phyloP scores from a whole-genome alignment of 2,113 vertebrate genomes.

The Thamnaconus septentrionalis region DNA sequence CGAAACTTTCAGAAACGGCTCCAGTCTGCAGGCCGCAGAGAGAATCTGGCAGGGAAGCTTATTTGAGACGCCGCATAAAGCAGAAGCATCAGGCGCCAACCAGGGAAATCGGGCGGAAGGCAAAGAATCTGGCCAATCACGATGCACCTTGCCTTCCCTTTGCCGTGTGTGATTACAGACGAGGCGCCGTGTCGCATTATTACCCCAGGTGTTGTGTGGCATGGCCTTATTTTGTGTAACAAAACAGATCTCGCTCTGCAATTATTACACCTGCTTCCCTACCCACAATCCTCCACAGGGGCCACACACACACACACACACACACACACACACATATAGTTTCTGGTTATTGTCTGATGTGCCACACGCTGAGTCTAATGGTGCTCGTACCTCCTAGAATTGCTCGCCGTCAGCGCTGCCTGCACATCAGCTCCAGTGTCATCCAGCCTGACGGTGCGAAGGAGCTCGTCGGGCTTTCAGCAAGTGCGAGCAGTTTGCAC shows the following conservation, averaged over 20 bases:
- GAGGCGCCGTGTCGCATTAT: conserved; percentile 55
- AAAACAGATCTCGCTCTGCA: conserved; percentile 37
- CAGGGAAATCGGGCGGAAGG: not conserved
- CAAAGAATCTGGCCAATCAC: conserved; percentile 53
- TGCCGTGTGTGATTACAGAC: conserved; percentile 57
- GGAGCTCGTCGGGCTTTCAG: no score
- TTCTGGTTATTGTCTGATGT: conserved; percentile 53
- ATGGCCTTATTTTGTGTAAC: conserved; percentile 60
- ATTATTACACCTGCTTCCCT: conserved; percentile 41
- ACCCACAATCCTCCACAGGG: not conserved
- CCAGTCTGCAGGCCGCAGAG: no score
- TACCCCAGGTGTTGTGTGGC: conserved; percentile 53
- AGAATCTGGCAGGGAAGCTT: no score
- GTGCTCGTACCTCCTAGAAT: not conserved
- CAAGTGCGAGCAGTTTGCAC: no score
- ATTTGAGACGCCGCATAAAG: not conserved
- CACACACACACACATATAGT: conserved; percentile 20
- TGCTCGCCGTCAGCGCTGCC: conserved; percentile 16
- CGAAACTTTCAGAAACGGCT: not conserved
- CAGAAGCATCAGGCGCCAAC: conserved; percentile 15
- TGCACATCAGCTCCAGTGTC: no score
- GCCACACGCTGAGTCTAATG: conserved; percentile 47
- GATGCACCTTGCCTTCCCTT: conserved; percentile 23
- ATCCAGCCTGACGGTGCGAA: no score
- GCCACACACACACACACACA: conserved; percentile 12